These are phyloP conservation scores for Cryptotis parvus DNA, from an alignment of 2,113 vertebrate genomes.

Conservation along the genomic window DNA sequence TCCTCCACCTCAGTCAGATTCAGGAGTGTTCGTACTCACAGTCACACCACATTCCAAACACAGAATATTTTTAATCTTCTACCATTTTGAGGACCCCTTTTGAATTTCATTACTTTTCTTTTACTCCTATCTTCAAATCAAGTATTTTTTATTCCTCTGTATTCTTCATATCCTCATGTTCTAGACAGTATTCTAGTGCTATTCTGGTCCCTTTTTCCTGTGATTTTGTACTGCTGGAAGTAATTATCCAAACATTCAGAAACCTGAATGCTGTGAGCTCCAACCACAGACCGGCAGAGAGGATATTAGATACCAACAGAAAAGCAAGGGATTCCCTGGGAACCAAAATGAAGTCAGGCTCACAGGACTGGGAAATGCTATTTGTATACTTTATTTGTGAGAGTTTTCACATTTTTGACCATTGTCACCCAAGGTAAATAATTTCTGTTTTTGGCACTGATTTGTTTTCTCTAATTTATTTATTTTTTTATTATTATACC, in stretches of 20 bases:
- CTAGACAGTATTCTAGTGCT: neutral
- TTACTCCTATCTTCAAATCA: constrained; percentile 28
- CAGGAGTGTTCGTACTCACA: neutral
- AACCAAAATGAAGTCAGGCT: neutral
- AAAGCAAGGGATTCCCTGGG: neutral
- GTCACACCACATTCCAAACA: neutral
- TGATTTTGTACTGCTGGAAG: neutral
- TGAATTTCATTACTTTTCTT: constrained; percentile 13
- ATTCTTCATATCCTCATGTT: constrained; percentile 21
- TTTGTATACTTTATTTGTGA: neutral
- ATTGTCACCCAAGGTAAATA: neutral
- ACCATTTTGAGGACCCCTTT: neutral
- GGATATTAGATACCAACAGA: neutral
- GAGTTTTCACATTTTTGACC: neutral
- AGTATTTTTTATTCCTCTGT: neutral
- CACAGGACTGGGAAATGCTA: neutral
- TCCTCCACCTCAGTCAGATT: no score
- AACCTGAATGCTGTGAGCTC: neutral
- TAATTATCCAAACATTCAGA: neutral
- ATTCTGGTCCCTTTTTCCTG: neutral
- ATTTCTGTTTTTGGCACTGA: neutral
- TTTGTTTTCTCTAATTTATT: no score
- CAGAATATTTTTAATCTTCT: no score
- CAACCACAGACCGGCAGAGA: neutral
- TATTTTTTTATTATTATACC: no score